Evolutionary conservation across 2,113 vertebrate genomes (phyloP).

Genomic region (Sebastes schlegelii): DNA sequence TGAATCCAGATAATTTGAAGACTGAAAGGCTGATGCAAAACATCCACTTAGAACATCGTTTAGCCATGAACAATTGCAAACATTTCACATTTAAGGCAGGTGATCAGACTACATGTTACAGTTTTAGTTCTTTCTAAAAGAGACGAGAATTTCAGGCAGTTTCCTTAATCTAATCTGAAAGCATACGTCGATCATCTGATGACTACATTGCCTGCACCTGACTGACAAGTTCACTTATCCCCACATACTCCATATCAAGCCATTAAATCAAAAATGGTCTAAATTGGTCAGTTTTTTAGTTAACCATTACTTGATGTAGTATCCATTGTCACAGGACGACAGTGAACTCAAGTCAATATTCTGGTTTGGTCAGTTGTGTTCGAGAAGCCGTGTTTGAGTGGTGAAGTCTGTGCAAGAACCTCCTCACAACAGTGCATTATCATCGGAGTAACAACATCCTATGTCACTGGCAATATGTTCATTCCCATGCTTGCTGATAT

Average conservation of each 20-base stretch:
- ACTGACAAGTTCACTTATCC: too few relatives aligned
- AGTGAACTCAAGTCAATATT: background rate
- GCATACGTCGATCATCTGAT: background rate
- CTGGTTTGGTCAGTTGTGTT: background rate
- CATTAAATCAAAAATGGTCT: background rate
- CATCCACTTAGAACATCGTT: background rate
- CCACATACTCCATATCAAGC: background rate
- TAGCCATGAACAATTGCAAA: background rate
- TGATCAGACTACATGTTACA: too few relatives aligned
- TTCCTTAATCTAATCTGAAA: background rate
- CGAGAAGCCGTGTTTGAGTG: background rate
- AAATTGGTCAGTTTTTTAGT: background rate
- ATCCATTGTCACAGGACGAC: background rate
- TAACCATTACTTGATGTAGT: background rate
- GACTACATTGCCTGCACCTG: background rate
- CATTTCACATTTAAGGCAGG: background rate
- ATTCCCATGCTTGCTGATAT: conserved; percentile 7
- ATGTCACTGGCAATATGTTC: conserved; percentile 14
- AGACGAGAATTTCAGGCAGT: background rate
- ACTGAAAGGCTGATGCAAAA: background rate
- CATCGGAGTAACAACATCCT: background rate
- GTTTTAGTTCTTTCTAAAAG: background rate
- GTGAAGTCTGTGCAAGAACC: background rate
- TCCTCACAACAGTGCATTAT: background rate
- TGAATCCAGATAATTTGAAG: background rate